A percentile compares a stretch with the other conserved stretches of the same genome.
phyloP scores from a whole-genome alignment of 1,140 invertebrate species.

The Ostrea edulis region DNA sequence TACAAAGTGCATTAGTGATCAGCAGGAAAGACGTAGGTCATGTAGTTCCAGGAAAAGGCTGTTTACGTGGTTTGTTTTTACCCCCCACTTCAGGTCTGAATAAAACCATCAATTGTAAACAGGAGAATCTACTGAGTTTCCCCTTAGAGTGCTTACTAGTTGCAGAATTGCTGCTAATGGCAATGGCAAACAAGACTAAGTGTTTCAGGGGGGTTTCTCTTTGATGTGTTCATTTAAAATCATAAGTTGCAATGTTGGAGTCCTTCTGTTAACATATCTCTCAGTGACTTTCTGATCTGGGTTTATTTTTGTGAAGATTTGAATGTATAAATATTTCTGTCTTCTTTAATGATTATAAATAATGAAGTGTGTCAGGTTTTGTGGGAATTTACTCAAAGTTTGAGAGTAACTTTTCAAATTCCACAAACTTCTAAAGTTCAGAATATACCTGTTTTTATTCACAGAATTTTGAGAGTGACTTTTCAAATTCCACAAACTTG shows the following conservation, averaged over 20 bases:
- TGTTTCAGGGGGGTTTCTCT: slow-evolving; percentile 16
- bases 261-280: slow-evolving; percentile 16
- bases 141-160: background rate
- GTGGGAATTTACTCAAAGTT: background rate
- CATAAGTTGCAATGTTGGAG: slow-evolving; percentile 35
- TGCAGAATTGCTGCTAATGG: slow-evolving; percentile 10
- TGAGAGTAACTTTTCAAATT: background rate
- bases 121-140: background rate
- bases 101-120: background rate
- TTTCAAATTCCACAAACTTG: background rate
- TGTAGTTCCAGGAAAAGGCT: background rate
- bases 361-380: background rate
- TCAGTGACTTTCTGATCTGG: background rate
- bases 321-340: slow-evolving; percentile 27
- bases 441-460: background rate
- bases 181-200: slow-evolving; percentile 37
- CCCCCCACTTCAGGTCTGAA: slow-evolving; percentile 25
- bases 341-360: slow-evolving; percentile 3
- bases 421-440: background rate
- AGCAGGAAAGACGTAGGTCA: background rate
- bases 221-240: slow-evolving; percentile 31
- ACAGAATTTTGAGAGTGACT: no score
- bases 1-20: slow-evolving; percentile 18
- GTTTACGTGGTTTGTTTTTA: background rate
- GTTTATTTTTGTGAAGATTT: slow-evolving; percentile 2